Evolutionary conservation across 1,140 invertebrate species (phyloP).

Genomic region (Brachionus sp.): DNA sequence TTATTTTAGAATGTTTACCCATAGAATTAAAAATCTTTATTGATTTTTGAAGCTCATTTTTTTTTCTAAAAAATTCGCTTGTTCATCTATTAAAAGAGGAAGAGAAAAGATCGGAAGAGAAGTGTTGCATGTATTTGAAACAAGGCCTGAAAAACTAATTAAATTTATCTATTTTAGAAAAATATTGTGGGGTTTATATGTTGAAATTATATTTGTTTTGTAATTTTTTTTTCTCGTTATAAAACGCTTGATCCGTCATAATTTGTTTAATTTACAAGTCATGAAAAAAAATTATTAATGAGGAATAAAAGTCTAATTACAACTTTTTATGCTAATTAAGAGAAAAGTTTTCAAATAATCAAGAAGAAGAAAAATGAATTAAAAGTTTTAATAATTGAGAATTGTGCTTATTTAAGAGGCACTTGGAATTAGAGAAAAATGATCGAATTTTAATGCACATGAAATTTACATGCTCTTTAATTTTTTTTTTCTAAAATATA

Average conservation of each 20-base stretch:
- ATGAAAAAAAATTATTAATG: too few relatives aligned
- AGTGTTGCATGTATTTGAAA: neutral
- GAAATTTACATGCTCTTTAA: too few relatives aligned
- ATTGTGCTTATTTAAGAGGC: too few relatives aligned
- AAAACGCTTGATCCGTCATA: neutral
- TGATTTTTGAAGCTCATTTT: constrained; percentile 1
- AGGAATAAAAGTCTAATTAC: too few relatives aligned
- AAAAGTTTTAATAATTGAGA: too few relatives aligned
- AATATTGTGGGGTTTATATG: neutral
- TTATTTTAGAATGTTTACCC: neutral
- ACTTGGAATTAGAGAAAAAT: too few relatives aligned
- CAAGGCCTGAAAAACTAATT: neutral
- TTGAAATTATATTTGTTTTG: neutral
- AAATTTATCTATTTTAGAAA: neutral
- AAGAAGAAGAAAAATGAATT: too few relatives aligned
- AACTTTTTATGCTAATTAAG: too few relatives aligned
- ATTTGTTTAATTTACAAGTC: too few relatives aligned
- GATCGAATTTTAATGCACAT: too few relatives aligned
- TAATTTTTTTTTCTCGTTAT: neutral
- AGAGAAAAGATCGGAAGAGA: neutral
- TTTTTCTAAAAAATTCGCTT: neutral
- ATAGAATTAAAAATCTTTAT: neutral
- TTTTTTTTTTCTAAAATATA: too few relatives aligned
- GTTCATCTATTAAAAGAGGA: neutral
- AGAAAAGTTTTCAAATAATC: too few relatives aligned